Evolutionary conservation across 2,113 vertebrate species (phyloP).

Genomic region (Caloenas nicobarica): DNA sequence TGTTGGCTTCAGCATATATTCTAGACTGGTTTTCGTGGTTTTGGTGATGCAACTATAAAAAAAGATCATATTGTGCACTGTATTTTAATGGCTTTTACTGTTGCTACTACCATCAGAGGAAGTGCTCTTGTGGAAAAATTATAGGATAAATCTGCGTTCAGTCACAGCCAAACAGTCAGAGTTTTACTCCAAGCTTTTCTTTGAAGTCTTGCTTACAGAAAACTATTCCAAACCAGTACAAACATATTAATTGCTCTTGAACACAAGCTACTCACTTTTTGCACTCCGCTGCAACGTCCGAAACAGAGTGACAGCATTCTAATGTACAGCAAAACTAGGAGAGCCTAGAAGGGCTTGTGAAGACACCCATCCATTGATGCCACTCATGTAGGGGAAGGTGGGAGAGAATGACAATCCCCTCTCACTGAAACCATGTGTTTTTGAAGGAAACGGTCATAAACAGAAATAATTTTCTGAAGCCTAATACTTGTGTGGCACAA

Average conservation of each 20-base stretch:
- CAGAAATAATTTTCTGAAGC: neutral
- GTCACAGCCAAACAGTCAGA: neutral
- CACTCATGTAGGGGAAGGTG: neutral
- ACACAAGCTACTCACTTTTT: neutral
- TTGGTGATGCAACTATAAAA: neutral
- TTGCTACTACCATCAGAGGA: neutral
- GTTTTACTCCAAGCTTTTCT: neutral
- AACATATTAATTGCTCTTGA: neutral
- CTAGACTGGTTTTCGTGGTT: neutral
- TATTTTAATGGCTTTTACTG: neutral
- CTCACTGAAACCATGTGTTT: accelerated
- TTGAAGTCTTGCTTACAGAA: neutral
- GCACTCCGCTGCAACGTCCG: neutral
- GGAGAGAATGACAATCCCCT: accelerated
- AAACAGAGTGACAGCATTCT: neutral
- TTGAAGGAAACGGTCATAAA: neutral
- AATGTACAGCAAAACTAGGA: neutral
- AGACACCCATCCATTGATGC: neutral
- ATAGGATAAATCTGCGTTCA: neutral
- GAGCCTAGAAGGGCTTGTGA: neutral
- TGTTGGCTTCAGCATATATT: neutral
- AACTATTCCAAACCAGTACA: neutral
- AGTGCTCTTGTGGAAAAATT: neutral
- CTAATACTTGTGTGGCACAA: neutral
- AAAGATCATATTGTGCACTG: neutral